Base-by-base conservation (phyloP, 2,113 vertebrate species). In the Eleginops maclovinus region DNA sequence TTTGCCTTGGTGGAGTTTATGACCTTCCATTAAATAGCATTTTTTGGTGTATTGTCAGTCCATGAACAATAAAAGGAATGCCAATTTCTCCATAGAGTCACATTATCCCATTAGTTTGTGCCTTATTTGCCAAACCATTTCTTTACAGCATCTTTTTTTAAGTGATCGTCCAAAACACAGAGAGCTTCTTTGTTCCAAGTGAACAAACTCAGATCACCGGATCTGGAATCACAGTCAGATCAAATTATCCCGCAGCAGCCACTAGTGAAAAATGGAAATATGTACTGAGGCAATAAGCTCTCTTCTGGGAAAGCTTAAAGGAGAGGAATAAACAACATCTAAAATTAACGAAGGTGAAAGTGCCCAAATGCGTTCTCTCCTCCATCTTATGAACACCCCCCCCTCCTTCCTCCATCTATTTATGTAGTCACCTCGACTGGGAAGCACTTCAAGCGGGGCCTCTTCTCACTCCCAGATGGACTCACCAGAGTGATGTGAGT, bases 321-420 rank as follows among this genome's bases (percentile, higher is more conserved):
- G 47, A 79, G 55, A 43, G 75, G 72, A 81, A 82, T 81, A 82
- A 90, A 78, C 65, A 83, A 67, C 86, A 90, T 87, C 81, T 89
- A 87, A 90, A 86, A 89, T 89, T 83, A 89, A 92, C 83, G 0
- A 89, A 88, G 67, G 86, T 78, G 63, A 89, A 88, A 85, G 70
- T 81, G 70, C 78, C 73, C 59, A 28, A 83, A 82, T 50, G 36
- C 49, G 59, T 81, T 71, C 63, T 84, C 59, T 72, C 56, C 61
- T 78, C 74, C 71, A 75, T 77, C 75, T 89, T 90, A 66, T 79
- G 44, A 91, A 75, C 36, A 44, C 63, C 10, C 54, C n/a, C 46
- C 12, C 28, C 49, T 58, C 59, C n/a, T n/a, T 11, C 55, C 70
- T 73, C 53, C 70, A 55, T 82, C 71, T 86, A 88, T 87, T 89